Percentiles rank a stretch among this genome's conserved stretches.
phyloP scores from a whole-genome alignment of 2,888 invertebrate genomes.

The Eristalis tenax region DNA sequence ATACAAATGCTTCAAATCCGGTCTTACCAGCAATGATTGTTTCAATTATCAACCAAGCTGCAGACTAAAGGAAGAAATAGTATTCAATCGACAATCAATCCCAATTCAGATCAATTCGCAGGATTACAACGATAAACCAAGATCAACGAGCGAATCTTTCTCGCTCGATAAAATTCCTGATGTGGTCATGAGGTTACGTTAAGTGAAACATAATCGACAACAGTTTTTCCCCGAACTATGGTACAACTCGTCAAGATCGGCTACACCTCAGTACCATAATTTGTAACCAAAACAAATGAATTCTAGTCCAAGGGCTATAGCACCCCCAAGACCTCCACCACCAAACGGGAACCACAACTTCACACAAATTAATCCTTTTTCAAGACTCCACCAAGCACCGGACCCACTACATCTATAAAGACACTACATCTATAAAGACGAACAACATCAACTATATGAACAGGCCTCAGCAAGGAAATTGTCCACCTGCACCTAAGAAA shows the following conservation, averaged over 20 bases:
- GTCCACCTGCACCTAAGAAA: neutral
- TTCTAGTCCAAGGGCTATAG: too few species aligned
- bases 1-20: too few species aligned
- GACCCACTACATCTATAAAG: conserved; percentile 8
- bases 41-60: too few species aligned
- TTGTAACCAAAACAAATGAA: too few species aligned
- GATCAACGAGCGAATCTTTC: too few species aligned
- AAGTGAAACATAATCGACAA: neutral
- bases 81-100: too few species aligned
- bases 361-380: neutral
- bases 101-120: too few species aligned
- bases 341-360: neutral
- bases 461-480: neutral
- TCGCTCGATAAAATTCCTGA: neutral
- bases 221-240: neutral
- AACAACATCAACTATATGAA: neutral
- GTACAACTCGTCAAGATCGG: too few species aligned
- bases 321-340: neutral
- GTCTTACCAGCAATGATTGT: neutral
- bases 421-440: conserved; percentile 8
- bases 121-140: too few species aligned
- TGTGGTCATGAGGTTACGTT: neutral
- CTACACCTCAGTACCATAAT: too few species aligned
- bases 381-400: neutral
- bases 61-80: too few species aligned